Base-by-base conservation (phyloP, 2,888 invertebrate genomes). In the Phaonia tiefii region DNA sequence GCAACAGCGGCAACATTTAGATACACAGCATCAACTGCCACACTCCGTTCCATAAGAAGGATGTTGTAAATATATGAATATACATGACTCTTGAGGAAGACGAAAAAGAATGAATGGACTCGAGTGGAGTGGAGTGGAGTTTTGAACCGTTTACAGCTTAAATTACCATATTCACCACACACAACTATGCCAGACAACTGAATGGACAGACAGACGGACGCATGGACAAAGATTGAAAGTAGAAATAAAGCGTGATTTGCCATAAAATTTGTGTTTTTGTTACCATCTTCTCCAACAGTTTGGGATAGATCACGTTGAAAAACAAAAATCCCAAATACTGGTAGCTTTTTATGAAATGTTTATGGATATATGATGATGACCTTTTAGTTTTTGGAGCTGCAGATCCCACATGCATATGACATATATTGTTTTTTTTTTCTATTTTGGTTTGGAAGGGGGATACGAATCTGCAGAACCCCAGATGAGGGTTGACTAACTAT, bases 201-300 rank as follows among this genome's bases (percentile, higher is more conserved):
- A n/a, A n/a, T n/a, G n/a, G n/a, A n/a, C n/a, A n/a, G n/a, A n/a
- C n/a, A n/a, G n/a, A n/a, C 63, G 73, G 65, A 76, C 76, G 73
- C 67, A 72, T 63, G 51, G 10, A 63, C 72, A 65, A n/a, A 4
- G 17, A 82, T 86, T 8, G 31, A 31, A 31, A 77, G 37, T 39
- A 74, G 15, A 86, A 86, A 83, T 31, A 82, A 82, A 83, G 83
- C 84, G 84, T 84, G 84, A 84, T 80, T 83, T 79, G 79, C 80
- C 79, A 81, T 81, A 83, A 83, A 84, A 84, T 84, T 80, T 82
- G 83, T 83, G 76, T 75, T 77, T 83, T 83, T 60, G 22, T 42
- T 42, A 15, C 22, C 11, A 5, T 42, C 22, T 8, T 37, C 42
- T 3, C 8, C 8, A 31, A n/a, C n/a, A n/a, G n/a, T n/a, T 3